These are phyloP conservation scores for Drosophila ohnishii DNA, from an alignment of 1,140 invertebrate species.

Conservation along the genomic window DNA sequence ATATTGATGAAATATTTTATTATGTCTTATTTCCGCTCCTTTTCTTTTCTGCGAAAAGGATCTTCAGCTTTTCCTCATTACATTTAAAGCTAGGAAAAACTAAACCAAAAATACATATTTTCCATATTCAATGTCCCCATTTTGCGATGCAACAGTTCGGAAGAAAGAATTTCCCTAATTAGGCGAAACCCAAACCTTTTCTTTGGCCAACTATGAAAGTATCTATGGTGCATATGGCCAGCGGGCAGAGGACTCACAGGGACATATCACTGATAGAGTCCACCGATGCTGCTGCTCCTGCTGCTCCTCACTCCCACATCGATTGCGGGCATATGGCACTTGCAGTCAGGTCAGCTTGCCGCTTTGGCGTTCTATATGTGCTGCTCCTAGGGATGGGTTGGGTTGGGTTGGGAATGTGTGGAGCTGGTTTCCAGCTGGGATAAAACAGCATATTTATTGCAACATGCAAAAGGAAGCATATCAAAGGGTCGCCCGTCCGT, in stretches of 20 bases:
- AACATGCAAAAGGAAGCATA: conserved; percentile 77
- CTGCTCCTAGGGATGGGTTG: conserved; percentile 10
- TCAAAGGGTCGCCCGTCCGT: conserved; percentile 55
- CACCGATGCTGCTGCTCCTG: no score
- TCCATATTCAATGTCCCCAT: conserved; percentile 1
- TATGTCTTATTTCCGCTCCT: background rate
- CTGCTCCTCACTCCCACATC: background rate
- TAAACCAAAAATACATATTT: background rate
- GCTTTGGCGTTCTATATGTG: conserved; percentile 41
- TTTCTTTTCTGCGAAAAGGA: background rate
- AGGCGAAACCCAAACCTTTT: conserved; percentile 33
- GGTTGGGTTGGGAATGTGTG: background rate
- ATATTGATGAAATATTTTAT: background rate
- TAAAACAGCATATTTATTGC: conserved; percentile 81
- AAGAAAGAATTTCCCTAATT: conserved; percentile 43
- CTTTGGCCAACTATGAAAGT: conserved; percentile 7
- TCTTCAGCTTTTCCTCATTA: background rate
- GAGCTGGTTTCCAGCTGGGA: conserved; percentile 44
- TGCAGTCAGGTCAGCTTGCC: conserved; percentile 29
- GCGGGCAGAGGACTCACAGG: conserved; percentile 10
- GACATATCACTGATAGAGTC: conserved; percentile 33
- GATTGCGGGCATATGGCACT: conserved; percentile 26
- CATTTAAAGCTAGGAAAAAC: background rate
- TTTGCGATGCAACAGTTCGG: conserved; percentile 1
- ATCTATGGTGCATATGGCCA: conserved; percentile 3